Base-by-base conservation (phyloP, 2,113 vertebrate genomes). In the Pica pica region DNA sequence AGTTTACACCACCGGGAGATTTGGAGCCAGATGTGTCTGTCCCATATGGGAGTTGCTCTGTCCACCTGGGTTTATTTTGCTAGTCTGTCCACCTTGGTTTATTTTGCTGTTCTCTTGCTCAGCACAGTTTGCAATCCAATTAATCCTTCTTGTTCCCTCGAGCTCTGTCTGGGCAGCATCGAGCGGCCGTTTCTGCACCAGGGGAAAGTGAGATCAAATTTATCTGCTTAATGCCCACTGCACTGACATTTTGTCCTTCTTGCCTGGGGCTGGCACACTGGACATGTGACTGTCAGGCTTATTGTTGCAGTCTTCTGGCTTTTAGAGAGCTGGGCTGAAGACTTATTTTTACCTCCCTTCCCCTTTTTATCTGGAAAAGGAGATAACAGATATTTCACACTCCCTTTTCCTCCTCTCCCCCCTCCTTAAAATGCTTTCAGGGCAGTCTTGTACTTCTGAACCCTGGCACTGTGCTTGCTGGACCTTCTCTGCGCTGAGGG, bases 191-290 rank as follows among this genome's bases (percentile, higher is more conserved):
- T 64, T 42, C 50, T 76, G 68, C 33, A 31, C 31, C 35, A 35
- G 42, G 53, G 59, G 49, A 74, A 80, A 83, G 56, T 0, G 0
- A 95, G 93, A 87, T 82, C 89, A 94, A 63, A 91, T 91, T 63
- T 85, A 57, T 94, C 87, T 90, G 78, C 55, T 77, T 73, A 73
- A 70, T 80, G 76, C 55, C 93, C 69, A 76, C 70, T 23, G 33
- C 37, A 26, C 71, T 95, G 95, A 95, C 67, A 83, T 90, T 96
- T 69, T 85, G 90, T 91, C 78, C 78, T 79, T 42, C 70, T 83
- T 79, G 82, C 84, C 75, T 73, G 78, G 0, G 24, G 87, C 91
- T 85, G 71, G 15, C 13, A 39, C 30, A 33, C 1, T 39, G 30
- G 65, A 70, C 63, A 49, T 69, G 87, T 87, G 87, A 90, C 70